Conservation (phyloP, 1,140 invertebrate genomes). For the Zaprionus capensis region DNA sequence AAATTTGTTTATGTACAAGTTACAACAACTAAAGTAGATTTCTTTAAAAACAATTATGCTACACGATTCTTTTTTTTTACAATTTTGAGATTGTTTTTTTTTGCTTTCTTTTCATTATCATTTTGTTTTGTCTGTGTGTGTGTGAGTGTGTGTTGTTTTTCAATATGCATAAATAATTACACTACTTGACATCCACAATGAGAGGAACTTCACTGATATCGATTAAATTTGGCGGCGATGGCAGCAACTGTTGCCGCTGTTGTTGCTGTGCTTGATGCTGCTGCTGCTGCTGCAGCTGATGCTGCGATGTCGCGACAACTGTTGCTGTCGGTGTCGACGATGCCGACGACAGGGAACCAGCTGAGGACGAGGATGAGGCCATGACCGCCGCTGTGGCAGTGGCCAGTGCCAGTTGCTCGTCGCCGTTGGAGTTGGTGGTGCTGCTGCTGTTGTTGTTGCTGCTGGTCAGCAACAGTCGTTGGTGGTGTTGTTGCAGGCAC, state of each 20-base stretch:
- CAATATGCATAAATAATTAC: constrained; percentile 77
- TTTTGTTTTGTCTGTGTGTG: constrained; percentile 29
- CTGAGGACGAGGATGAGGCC: constrained; percentile 55
- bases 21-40: constrained; percentile 68
- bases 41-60: constrained; percentile 68
- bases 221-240: constrained; percentile 84
- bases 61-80: constrained; percentile 51
- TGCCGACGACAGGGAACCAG: constrained; percentile 72
- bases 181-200: constrained; percentile 84
- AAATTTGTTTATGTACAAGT: constrained; percentile 74
- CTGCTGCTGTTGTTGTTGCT: constrained; percentile 27
- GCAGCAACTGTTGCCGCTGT: constrained; percentile 35
- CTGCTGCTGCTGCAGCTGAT: constrained; percentile 48
- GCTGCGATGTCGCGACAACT: constrained; percentile 40
- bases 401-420: constrained; percentile 44
- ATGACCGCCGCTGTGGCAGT: constrained; percentile 35
- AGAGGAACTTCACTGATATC: constrained; percentile 84
- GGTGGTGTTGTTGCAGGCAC: constrained; percentile 81
- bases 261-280: constrained; percentile 58
- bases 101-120: constrained; percentile 33
- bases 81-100: constrained; percentile 58
- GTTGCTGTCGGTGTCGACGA: constrained; percentile 70
- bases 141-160: constrained; percentile 51
- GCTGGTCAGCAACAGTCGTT: constrained; percentile 69
- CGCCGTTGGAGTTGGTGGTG: constrained; percentile 34